These are phyloP conservation scores for Stercorarius parasiticus DNA, from an alignment of 2,113 vertebrate genomes.

Conservation along the genomic window DNA sequence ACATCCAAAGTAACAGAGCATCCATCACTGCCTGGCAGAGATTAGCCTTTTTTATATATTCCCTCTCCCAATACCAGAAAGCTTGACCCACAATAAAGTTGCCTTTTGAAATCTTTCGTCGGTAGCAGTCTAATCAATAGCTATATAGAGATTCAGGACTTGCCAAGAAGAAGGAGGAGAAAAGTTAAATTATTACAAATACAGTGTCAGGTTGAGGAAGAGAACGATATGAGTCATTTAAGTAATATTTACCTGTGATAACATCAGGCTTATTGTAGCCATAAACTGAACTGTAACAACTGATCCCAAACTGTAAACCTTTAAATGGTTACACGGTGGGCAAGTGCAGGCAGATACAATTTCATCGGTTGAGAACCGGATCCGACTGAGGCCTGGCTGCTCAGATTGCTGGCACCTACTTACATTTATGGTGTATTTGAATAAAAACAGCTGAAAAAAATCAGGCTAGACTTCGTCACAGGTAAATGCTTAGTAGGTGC, in stretches of 20 bases:
- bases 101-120: not conserved
- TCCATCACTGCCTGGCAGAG: not conserved
- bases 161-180: not conserved
- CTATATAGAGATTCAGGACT: not conserved
- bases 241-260: not conserved
- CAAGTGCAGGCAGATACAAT: not conserved
- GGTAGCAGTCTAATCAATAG: not conserved
- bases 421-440: not conserved
- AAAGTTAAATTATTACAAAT: not conserved
- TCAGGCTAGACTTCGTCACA: not conserved
- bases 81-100: not conserved
- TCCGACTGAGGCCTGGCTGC: not conserved
- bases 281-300: not conserved
- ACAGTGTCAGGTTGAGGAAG: not conserved
- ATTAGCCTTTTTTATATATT: not conserved
- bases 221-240: constrained; percentile 4
- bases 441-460: constrained; percentile 3
- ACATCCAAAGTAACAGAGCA: not conserved
- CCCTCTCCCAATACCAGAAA: not conserved
- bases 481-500: not conserved
- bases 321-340: constrained; percentile 11
- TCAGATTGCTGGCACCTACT: not conserved
- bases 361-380: constrained; percentile 17
- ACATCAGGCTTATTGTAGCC: constrained; percentile 7
- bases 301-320: constrained; percentile 34